Percentiles rank a stretch among this genome's conserved stretches.
Evolutionary conservation across 2,113 vertebrate species (phyloP).

Genomic region (Stictonetta naevosa): DNA sequence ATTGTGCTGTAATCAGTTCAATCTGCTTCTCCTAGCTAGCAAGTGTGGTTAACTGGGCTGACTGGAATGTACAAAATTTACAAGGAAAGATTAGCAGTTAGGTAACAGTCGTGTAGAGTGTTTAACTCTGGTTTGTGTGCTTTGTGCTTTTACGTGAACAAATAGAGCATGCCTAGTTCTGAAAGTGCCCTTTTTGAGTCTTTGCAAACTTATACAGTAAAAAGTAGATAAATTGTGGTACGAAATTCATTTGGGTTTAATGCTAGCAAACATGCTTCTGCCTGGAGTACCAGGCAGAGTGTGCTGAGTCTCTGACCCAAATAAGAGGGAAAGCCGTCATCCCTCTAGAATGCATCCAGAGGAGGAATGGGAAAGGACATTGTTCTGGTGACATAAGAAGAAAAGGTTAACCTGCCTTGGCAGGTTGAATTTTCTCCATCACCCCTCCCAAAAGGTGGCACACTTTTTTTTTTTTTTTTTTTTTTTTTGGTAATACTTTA

Average conservation of each 20-base stretch:
- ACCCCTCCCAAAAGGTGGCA: neutral
- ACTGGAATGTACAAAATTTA: neutral
- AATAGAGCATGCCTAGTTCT: neutral
- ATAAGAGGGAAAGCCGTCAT: neutral
- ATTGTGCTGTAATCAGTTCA: neutral
- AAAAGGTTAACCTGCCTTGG: neutral
- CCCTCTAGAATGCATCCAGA: neutral
- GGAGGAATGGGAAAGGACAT: neutral
- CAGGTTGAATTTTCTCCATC: neutral
- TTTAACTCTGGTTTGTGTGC: neutral
- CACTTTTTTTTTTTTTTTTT: neutral
- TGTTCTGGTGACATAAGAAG: neutral
- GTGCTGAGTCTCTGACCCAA: rapidly evolving
- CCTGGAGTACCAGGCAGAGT: too few relatives aligned
- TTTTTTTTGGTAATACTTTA: neutral
- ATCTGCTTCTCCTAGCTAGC: neutral
- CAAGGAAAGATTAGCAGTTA: neutral
- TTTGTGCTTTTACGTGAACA: neutral
- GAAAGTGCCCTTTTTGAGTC: rapidly evolving
- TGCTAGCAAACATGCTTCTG: neutral
- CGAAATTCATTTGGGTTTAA: neutral
- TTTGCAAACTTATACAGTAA: neutral
- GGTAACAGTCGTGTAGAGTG: neutral
- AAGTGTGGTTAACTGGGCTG: neutral
- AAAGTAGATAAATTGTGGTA: neutral